A percentile compares a stretch with the other conserved stretches of the same genome.
phyloP scores from a whole-genome alignment of 2,888 invertebrate species.

The Phyllotreta cruciferae region DNA sequence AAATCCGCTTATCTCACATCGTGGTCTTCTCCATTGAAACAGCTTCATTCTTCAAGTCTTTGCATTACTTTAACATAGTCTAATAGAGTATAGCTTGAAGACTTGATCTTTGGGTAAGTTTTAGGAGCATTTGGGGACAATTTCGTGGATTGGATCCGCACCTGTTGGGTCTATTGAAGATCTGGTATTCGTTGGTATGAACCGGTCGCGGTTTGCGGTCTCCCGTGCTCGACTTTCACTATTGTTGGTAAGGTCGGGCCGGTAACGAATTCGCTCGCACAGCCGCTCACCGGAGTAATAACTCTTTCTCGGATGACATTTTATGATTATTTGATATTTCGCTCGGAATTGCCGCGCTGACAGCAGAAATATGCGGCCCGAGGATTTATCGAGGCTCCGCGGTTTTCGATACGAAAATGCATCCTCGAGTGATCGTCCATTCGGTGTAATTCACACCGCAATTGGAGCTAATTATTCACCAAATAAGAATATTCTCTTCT shows the following conservation, averaged over 20 bases:
- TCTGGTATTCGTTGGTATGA: constrained; percentile 49
- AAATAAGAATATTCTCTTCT: too few relatives aligned
- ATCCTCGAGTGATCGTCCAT: too few relatives aligned
- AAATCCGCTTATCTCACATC: too few relatives aligned
- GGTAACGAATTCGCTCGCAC: constrained; percentile 48
- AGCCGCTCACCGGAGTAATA: constrained; percentile 37
- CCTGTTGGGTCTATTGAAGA: constrained; percentile 48
- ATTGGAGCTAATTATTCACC: too few relatives aligned
- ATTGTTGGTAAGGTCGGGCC: constrained; percentile 44
- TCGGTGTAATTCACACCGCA: too few relatives aligned
- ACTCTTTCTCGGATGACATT: constrained; percentile 44
- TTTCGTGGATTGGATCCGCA: constrained; percentile 30
- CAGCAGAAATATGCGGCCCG: constrained; percentile 32
- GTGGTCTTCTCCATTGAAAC: too few relatives aligned
- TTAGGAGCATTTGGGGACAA: not conserved
- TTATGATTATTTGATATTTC: constrained; percentile 44
- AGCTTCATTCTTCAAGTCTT: too few relatives aligned
- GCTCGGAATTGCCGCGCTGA: constrained; percentile 37
- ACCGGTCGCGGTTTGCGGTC: constrained; percentile 48
- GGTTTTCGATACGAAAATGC: constrained; percentile 23
- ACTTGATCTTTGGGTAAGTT: not conserved
- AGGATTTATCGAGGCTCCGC: constrained; percentile 24
- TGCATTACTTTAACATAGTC: too few relatives aligned
- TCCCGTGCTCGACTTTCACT: constrained; percentile 53
- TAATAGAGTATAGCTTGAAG: too few relatives aligned